phyloP scores from a whole-genome alignment of 2,888 invertebrate genomes.

The Auanema freiburgensis region DNA sequence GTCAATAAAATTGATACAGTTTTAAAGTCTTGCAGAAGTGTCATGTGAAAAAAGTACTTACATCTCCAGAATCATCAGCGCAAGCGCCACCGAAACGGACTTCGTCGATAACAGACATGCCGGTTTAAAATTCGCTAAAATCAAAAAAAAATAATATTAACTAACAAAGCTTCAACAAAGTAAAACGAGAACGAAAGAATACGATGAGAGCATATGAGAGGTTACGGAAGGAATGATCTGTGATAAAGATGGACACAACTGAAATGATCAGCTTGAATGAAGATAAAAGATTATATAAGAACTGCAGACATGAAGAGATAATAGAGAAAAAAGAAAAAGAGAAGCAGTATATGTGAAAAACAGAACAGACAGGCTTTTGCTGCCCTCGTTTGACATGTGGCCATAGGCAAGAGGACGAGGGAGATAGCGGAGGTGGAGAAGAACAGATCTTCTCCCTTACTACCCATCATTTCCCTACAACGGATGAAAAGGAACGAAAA shows the following conservation, averaged over 20 bases:
- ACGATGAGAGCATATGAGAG: neutral
- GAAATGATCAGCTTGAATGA: neutral
- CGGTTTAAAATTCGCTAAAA: conserved; percentile 8
- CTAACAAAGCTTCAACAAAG: neutral
- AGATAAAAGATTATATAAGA: conserved; percentile 9
- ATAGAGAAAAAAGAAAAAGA: neutral
- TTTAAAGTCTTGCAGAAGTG: neutral
- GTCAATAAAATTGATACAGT: too few relatives aligned
- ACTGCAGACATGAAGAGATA: neutral
- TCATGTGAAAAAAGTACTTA: conserved; percentile 9
- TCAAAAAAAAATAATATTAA: conserved; percentile 1
- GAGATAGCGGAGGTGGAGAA: conserved; percentile 9
- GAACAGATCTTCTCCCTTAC: neutral
- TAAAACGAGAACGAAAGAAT: too few relatives aligned
- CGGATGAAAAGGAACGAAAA: neutral
- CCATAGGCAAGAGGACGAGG: conserved; percentile 2
- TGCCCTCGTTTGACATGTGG: too few relatives aligned
- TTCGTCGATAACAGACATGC: conserved; percentile 33
- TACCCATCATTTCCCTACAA: too few relatives aligned
- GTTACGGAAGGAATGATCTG: conserved; percentile 3
- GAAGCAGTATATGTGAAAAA: neutral
- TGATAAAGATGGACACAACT: neutral
- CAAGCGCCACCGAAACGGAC: conserved; percentile 49
- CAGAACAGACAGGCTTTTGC: too few relatives aligned
- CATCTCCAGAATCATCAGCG: conserved; percentile 43